These are phyloP conservation scores for Paracentrotus lividus DNA, from an alignment of 53 echinoderm and acorn worm genomes.

Conservation along the genomic window DNA sequence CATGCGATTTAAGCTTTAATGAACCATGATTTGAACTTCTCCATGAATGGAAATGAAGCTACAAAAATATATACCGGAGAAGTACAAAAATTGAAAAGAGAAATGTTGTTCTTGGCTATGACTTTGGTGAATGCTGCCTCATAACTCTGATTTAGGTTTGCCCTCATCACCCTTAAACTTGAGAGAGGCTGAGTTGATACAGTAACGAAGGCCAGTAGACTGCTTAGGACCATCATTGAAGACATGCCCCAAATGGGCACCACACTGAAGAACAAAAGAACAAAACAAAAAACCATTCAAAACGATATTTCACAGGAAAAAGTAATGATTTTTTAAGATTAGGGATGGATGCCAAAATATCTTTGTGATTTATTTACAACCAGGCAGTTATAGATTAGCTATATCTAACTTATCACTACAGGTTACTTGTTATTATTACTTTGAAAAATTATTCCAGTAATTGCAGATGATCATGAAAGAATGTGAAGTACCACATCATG, in stretches of 20 bases:
- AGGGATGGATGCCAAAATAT: too few relatives aligned
- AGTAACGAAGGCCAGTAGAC: slow-evolving; percentile 89
- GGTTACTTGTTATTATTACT: too few relatives aligned
- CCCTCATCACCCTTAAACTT: slow-evolving; percentile 86
- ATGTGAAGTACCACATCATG: too few relatives aligned
- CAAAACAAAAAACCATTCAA: neutral
- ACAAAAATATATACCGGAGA: slow-evolving; percentile 58
- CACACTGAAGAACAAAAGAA: slow-evolving; percentile 75
- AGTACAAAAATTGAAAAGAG: slow-evolving; percentile 28
- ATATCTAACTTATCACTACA: too few relatives aligned
- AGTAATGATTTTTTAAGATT: neutral
- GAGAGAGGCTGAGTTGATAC: slow-evolving; percentile 95
- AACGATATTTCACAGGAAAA: too few relatives aligned
- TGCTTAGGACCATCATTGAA: slow-evolving; percentile 92
- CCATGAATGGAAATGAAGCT: slow-evolving; percentile 41
- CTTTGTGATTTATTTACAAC: too few relatives aligned
- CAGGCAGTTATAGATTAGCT: too few relatives aligned
- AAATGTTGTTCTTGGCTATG: slow-evolving; percentile 11
- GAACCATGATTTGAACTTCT: slow-evolving; percentile 4
- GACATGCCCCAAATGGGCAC: slow-evolving; percentile 94
- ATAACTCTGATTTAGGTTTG: slow-evolving; percentile 82
- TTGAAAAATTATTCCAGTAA: too few relatives aligned
- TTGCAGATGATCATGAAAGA: too few relatives aligned
- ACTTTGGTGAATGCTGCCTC: slow-evolving; percentile 47
- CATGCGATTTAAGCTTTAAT: too few relatives aligned